Conservation (phyloP, 2,797 vertebrate genomes). For the Karalla daura region DNA sequence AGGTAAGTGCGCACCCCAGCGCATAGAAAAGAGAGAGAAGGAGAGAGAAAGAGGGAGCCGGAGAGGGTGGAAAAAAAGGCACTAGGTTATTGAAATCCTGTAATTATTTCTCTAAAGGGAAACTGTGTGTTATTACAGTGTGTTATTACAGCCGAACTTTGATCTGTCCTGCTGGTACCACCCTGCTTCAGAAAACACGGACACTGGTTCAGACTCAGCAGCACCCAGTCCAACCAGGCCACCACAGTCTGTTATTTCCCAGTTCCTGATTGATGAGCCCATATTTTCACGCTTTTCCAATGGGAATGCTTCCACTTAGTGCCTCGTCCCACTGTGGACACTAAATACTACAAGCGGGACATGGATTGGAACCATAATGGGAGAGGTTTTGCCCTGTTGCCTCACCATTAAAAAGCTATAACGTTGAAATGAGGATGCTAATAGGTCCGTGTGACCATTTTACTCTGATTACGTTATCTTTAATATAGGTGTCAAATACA, state of each 20-base stretch:
- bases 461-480: too few relatives aligned
- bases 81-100: constrained; percentile 50
- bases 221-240: constrained; percentile 19
- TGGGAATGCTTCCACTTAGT: accelerated
- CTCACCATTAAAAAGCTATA: neutral
- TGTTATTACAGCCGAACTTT: constrained; percentile 54
- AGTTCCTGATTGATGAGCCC: neutral
- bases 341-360: neutral
- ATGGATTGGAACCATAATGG: neutral
- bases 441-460: too few relatives aligned
- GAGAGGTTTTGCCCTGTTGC: neutral
- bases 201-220: constrained; percentile 25
- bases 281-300: neutral
- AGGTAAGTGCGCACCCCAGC: constrained; percentile 69
- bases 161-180: constrained; percentile 45
- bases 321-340: neutral
- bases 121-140: constrained; percentile 51
- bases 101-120: constrained; percentile 57
- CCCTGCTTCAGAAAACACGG: constrained; percentile 33
- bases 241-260: neutral
- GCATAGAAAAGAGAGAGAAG: too few relatives aligned
- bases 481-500: too few relatives aligned
- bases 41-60: too few relatives aligned
- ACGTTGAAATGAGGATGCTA: too few relatives aligned
- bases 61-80: constrained; percentile 19